phyloP scores from a whole-genome alignment of 2,888 invertebrate genomes.

The Ormyrus thymus region DNA sequence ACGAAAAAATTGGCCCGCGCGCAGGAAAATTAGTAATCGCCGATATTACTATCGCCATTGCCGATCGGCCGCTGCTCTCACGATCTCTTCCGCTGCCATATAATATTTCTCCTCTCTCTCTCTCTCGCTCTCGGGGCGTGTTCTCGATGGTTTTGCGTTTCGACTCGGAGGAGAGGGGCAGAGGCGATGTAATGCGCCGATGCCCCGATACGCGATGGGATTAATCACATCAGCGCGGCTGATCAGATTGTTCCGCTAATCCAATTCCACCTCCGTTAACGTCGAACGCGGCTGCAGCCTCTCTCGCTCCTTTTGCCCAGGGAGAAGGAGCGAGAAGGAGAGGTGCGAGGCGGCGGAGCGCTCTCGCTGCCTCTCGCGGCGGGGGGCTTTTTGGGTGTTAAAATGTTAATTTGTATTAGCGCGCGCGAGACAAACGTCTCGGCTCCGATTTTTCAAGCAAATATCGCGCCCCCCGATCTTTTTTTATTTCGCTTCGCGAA shows the following conservation, averaged over 20 bases:
- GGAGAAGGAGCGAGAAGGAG: too few species aligned
- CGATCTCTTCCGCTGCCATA: conserved; percentile 27
- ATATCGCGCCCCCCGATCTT: background rate
- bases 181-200: conserved; percentile 58
- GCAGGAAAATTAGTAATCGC: conserved; percentile 52
- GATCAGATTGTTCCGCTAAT: conserved; percentile 72
- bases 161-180: conserved; percentile 48
- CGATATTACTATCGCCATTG: conserved; percentile 54
- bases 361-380: conserved; percentile 36
- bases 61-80: conserved; percentile 55
- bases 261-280: conserved; percentile 69
- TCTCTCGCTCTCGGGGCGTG: conserved; percentile 58
- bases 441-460: conserved; percentile 23
- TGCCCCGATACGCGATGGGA: conserved; percentile 68
- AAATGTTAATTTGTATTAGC: conserved; percentile 66
- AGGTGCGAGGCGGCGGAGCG: conserved; percentile 4
- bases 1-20: conserved; percentile 30
- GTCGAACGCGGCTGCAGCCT: conserved; percentile 48
- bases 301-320: background rate
- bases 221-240: conserved; percentile 71
- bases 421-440: conserved; percentile 5
- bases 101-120: conserved; percentile 39
- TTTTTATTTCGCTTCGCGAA: background rate
- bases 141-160: conserved; percentile 61
- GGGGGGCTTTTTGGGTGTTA: conserved; percentile 65